A percentile compares a stretch with the other conserved stretches of the same genome.
These are phyloP conservation scores for Molanna angustata DNA, from an alignment of 2,888 invertebrate species.

Conservation along the genomic window DNA sequence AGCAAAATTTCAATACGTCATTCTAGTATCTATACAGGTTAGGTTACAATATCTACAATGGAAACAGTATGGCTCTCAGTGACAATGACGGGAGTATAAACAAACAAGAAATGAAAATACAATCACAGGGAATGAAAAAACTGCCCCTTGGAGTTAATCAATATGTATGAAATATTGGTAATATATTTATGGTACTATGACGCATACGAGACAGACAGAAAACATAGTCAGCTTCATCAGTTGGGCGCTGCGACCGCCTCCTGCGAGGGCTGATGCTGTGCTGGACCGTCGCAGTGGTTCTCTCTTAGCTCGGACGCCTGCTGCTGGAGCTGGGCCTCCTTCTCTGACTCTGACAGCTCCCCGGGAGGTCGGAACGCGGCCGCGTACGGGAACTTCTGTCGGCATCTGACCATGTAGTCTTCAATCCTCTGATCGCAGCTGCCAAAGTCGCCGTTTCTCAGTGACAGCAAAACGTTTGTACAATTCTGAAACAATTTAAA, in stretches of 20 bases:
- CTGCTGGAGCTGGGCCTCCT: conserved; percentile 28
- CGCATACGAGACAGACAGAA: no score
- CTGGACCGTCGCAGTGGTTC: conserved; percentile 39
- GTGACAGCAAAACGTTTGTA: conserved; percentile 72
- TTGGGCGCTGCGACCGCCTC: conserved; percentile 12
- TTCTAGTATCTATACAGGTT: no score
- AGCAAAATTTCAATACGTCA: no score
- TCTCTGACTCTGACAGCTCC: conserved; percentile 37
- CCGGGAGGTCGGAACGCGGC: conserved; percentile 62
- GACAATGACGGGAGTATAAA: no score
- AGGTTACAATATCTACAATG: no score
- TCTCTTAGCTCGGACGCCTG: conserved; percentile 38
- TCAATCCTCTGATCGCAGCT: conserved; percentile 61
- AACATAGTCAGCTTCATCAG: no score
- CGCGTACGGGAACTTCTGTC: conserved; percentile 74
- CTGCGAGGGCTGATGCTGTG: conserved; percentile 42
- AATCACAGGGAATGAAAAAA: not conserved
- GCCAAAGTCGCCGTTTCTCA: conserved; percentile 80
- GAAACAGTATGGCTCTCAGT: no score
- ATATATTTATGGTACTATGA: not conserved
- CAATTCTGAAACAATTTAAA: conserved; percentile 63
- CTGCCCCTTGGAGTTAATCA: not conserved
- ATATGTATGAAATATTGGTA: not conserved
- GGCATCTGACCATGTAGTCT: conserved; percentile 70
- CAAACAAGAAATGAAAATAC: not conserved